phyloP scores from a whole-genome alignment of 1,140 invertebrate species.

The Anagrus nilaparvatae region DNA sequence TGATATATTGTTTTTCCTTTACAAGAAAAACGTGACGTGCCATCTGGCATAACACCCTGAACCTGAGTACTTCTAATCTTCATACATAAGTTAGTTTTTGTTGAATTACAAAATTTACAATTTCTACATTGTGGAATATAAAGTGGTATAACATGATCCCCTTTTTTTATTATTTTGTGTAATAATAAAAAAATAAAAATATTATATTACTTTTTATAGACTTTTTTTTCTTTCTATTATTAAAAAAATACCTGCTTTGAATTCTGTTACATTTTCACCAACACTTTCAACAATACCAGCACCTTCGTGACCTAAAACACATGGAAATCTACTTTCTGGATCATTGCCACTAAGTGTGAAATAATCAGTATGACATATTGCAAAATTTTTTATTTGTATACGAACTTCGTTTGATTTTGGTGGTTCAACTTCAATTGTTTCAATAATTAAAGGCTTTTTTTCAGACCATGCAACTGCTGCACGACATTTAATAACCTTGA shows the following conservation, averaged over 20 bases:
- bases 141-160: constrained; percentile 93
- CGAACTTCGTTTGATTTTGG: constrained; percentile 82
- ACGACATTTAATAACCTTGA: constrained; percentile 72
- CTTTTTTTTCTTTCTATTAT: constrained; percentile 25
- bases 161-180: constrained; percentile 38
- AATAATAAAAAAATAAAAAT: constrained; percentile 14
- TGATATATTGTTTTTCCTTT: constrained; percentile 84
- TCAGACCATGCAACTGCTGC: constrained; percentile 89
- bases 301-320: constrained; percentile 89
- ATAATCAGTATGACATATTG: constrained; percentile 96
- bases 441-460: constrained; percentile 75
- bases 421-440: constrained; percentile 87
- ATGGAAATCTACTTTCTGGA: constrained; percentile 89
- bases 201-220: constrained; percentile 4
- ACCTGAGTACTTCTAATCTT: constrained; percentile 87
- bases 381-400: constrained; percentile 72
- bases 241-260: constrained; percentile 73
- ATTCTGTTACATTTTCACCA: constrained; percentile 83
- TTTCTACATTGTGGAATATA: constrained; percentile 94
- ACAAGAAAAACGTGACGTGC: constrained; percentile 85
- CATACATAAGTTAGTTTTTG: constrained; percentile 94
- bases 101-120: constrained; percentile 93
- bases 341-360: constrained; percentile 89
- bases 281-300: constrained; percentile 93
- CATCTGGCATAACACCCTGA: constrained; percentile 91